A percentile compares a stretch with the other conserved stretches of the same genome.
phyloP scores from a whole-genome alignment of 2,797 vertebrate species.

The Sebastes melanostomus region DNA sequence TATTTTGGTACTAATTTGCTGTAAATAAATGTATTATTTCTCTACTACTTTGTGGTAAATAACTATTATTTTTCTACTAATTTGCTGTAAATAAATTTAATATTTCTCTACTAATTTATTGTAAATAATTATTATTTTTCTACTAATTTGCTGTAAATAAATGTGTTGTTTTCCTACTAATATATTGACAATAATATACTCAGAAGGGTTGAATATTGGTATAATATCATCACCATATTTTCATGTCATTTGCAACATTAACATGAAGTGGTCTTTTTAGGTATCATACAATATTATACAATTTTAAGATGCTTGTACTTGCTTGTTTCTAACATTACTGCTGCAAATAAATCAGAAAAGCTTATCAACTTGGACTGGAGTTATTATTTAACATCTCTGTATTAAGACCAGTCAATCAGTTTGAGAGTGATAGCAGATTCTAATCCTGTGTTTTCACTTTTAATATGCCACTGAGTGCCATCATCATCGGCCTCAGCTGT shows the following conservation, averaged over 20 bases:
- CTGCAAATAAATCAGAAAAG: not conserved
- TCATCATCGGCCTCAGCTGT: not conserved
- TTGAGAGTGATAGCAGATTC: not conserved
- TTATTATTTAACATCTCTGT: not conserved
- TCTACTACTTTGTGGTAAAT: too few species aligned
- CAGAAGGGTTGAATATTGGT: not conserved
- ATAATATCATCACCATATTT: not conserved
- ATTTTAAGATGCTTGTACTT: not conserved
- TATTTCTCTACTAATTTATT: too few species aligned
- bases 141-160: not conserved
- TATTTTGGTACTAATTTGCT: too few species aligned
- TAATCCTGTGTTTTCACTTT: not conserved
- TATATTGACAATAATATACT: not conserved
- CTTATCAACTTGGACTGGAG: not conserved
- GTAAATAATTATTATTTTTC: too few species aligned
- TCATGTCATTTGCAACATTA: not conserved
- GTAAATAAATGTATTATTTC: too few species aligned
- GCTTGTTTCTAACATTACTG: not conserved
- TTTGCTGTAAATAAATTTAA: fast-evolving
- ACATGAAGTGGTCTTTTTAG: too few species aligned
- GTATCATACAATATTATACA: not conserved
- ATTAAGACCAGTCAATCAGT: not conserved
- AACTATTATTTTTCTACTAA: too few species aligned
- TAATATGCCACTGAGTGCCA: not conserved
- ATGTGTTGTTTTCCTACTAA: not conserved